Evolutionary conservation across 2,797 vertebrate genomes (phyloP).

Genomic region (Fistularia tabacaria): DNA sequence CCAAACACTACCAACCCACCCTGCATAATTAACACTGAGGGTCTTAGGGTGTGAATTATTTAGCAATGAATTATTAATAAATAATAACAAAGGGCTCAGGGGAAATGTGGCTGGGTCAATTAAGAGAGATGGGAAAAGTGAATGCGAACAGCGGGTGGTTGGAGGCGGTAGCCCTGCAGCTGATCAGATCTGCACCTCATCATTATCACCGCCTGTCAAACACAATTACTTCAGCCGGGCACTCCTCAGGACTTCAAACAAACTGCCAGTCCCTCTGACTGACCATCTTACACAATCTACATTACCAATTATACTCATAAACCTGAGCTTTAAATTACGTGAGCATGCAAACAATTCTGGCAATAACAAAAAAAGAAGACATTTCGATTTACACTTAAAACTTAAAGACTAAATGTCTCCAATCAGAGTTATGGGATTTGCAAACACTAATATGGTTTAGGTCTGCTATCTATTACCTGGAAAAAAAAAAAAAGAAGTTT

Average conservation of each 20-base stretch:
- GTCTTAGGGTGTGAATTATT: conserved; percentile 93
- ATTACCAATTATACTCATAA: conserved; percentile 11
- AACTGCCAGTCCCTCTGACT: conserved; percentile 70
- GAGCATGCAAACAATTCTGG: no score
- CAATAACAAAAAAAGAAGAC: no score
- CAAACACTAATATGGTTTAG: no score
- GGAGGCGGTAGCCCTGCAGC: conserved; percentile 77
- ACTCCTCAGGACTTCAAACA: conserved; percentile 87
- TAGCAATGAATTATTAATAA: conserved; percentile 99
- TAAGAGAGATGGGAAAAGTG: conserved; percentile 84
- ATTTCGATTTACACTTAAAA: no score
- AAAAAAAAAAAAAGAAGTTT: no score
- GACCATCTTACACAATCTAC: conserved; percentile 71
- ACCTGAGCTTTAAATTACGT: no score
- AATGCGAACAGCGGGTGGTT: conserved; percentile 81
- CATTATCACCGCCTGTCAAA: conserved; percentile 90
- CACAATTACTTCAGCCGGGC: conserved; percentile 83
- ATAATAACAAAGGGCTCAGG: conserved; percentile 93
- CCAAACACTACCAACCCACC: conserved; percentile 71
- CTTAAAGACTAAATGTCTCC: no score
- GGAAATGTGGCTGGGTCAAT: conserved; percentile 90
- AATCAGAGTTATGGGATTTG: no score
- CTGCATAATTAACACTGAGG: conserved; percentile 85
- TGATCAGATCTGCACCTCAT: conserved; percentile 87
- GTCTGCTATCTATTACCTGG: no score